Evolutionary conservation across 2,113 vertebrate genomes (phyloP).

Genomic region (Edolisoma coerulescens): DNA sequence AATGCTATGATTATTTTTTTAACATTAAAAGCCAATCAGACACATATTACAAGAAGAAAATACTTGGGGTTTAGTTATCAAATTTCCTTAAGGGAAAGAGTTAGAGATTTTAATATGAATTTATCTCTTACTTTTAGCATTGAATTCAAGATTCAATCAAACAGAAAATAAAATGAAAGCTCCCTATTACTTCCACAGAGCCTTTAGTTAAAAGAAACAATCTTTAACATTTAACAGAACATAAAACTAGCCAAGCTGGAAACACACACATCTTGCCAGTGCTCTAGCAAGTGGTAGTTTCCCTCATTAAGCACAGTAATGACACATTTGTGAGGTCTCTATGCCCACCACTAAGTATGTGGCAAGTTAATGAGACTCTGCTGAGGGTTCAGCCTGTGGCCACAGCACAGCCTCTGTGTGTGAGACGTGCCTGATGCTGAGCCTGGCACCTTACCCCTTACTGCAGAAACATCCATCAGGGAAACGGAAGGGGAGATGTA

Average conservation of each 20-base stretch:
- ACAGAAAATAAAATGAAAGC: slow-evolving; percentile 62
- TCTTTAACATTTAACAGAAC: slow-evolving; percentile 61
- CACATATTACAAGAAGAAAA: not conserved
- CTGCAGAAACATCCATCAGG: slow-evolving; percentile 49
- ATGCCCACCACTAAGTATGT: slow-evolving; percentile 26
- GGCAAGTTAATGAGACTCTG: slow-evolving; percentile 53
- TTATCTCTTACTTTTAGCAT: not conserved
- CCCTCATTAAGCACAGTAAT: slow-evolving; percentile 16
- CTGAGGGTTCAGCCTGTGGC: slow-evolving; percentile 20
- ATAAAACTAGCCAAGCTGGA: slow-evolving; percentile 57
- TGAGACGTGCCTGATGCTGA: slow-evolving; percentile 37
- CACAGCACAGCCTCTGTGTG: not conserved
- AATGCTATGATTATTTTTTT: not conserved
- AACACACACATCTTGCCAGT: slow-evolving; percentile 28
- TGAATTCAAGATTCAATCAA: slow-evolving; percentile 44
- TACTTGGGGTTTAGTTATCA: not conserved
- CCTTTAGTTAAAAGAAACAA: slow-evolving; percentile 56
- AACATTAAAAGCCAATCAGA: not conserved
- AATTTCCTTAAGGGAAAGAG: slow-evolving; percentile 3
- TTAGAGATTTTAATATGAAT: not conserved
- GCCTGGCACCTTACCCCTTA: slow-evolving; percentile 31
- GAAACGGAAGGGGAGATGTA: slow-evolving; percentile 28
- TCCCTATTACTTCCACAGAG: slow-evolving; percentile 34
- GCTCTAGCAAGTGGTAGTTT: slow-evolving; percentile 19
- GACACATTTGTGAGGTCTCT: not conserved